Evolutionary conservation across 92 coral and sea anemone genomes (phyloP), one percentile per base, ranked within the genome.

Genomic region (Palythoa heliodiscus): DNA sequence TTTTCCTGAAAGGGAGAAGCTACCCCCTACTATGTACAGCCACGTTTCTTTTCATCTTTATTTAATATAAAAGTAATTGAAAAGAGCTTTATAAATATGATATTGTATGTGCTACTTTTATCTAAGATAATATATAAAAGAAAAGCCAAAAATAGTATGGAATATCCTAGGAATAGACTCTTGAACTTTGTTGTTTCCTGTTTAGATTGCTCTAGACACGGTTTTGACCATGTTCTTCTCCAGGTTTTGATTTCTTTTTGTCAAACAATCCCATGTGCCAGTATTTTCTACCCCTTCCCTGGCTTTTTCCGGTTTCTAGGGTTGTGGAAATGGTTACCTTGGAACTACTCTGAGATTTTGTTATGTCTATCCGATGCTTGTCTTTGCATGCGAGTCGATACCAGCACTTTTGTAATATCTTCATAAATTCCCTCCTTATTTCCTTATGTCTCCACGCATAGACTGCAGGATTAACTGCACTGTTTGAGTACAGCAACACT

Each of bases 371-470:
- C 38, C 52, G 75, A 64, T 63, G 71, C 14, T 74, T 85, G 39
- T 85, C n/a, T 69, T 73, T 79, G 57, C 95, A 92, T 11, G 82
- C 25, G 25, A 66, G 73, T 53, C 87, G 70, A 43, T 58, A 72
- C 78, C 88, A 79, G 48, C 82, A 72, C 29, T 82, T 64, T 50
- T 58, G 80, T 38, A 92, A 73, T 35, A 93, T 91, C 87, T 91
- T 93, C 76, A 5, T 78, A 52, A 95, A 95, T 78, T 95, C 95
- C 57, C 90, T 79, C 24, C 92, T 87, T 77, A 93, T 91, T 52
- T 93, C 96, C 38, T 84, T 95, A 63, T 91, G 95, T 11, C 95
- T 89, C 90, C 93, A 95, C 2, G 96, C 95, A 43, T 95, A 93
- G 55, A 95, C 87, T 0, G 87, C 85, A 3, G 98, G 95, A 53